Evolutionary conservation across 2,797 vertebrate species (phyloP).

Genomic region (Chaetodon trifasciatus): DNA sequence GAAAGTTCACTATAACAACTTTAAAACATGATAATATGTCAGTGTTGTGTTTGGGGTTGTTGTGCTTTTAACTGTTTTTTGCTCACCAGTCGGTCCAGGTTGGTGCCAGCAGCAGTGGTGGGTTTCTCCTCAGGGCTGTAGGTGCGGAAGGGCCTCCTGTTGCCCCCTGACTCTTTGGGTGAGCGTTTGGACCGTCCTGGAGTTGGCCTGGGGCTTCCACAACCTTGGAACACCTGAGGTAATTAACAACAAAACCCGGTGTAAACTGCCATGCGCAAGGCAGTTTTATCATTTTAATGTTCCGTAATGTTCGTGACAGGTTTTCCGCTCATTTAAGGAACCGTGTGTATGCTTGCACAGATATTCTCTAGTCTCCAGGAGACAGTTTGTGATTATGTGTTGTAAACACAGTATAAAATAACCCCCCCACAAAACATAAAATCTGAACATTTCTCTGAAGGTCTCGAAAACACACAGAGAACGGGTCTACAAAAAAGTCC

Average conservation of each 20-base stretch:
- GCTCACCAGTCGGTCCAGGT: conserved; percentile 90
- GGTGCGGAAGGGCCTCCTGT: conserved; percentile 83
- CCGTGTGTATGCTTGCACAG: background rate
- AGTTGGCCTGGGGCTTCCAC: conserved; percentile 86
- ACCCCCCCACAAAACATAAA: background rate
- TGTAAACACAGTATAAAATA: background rate
- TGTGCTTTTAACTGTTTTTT: background rate
- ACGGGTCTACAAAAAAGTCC: background rate
- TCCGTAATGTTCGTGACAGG: background rate
- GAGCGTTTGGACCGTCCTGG: conserved; percentile 84
- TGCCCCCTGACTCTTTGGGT: conserved; percentile 81
- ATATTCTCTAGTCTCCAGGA: background rate
- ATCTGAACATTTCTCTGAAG: background rate
- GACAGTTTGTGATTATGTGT: background rate
- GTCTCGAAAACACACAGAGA: background rate
- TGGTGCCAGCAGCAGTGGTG: conserved; percentile 89
- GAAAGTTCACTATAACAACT: background rate
- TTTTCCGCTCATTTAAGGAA: background rate
- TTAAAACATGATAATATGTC: background rate
- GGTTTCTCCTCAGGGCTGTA: conserved; percentile 88
- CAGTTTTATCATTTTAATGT: background rate
- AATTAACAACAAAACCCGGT: background rate
- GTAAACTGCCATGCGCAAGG: background rate
- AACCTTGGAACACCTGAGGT: conserved; percentile 90
- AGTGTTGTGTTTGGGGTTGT: background rate